Conservation (phyloP, 2,113 vertebrate genomes). For the Thymallus thymallus region DNA sequence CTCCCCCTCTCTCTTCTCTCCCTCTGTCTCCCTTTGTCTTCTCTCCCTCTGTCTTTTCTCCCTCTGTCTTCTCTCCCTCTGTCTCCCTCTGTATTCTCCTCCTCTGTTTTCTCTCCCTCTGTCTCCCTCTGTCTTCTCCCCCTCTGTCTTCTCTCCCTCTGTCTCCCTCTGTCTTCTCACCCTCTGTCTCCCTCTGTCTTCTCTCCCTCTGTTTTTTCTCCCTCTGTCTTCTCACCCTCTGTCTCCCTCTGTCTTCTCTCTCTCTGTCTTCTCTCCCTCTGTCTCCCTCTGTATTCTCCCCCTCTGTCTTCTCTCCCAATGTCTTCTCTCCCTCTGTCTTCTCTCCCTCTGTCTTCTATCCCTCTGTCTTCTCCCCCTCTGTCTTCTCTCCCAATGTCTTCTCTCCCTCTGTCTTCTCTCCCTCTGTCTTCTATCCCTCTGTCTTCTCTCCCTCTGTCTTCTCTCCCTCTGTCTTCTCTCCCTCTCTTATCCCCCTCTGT, state of each 20-base stretch:
- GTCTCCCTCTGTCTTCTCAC: neutral
- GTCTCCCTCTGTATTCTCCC: neutral
- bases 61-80: neutral
- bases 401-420: neutral
- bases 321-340: neutral
- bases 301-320: neutral
- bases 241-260: slow-evolving; percentile 1
- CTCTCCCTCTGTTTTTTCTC: too few relatives aligned
- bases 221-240: neutral
- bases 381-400: neutral
- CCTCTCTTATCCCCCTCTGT: neutral
- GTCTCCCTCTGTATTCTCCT: too few relatives aligned
- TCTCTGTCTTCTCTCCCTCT: neutral
- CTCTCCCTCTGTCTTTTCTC: neutral
- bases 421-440: neutral
- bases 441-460: neutral
- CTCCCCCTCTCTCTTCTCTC: too few relatives aligned
- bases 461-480: too few relatives aligned
- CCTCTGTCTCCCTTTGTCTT: neutral
- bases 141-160: neutral
- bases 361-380: neutral
- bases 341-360: too few relatives aligned
- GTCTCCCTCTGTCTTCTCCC: neutral
- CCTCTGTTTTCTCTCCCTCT: too few relatives aligned
- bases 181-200: neutral